Evolutionary conservation across 2,113 vertebrate genomes (phyloP).

Genomic region (Synodontis membranacea): DNA sequence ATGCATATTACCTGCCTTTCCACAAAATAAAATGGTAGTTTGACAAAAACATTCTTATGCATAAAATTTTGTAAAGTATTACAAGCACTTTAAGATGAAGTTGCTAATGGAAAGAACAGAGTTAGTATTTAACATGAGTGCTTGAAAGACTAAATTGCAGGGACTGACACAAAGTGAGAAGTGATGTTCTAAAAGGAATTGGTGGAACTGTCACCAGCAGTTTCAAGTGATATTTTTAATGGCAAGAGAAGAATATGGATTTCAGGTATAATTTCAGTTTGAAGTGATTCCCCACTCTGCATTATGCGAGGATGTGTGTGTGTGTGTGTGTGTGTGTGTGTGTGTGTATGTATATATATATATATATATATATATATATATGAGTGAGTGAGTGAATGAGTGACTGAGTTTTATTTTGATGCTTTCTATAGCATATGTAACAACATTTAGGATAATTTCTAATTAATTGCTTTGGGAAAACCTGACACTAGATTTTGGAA

Average conservation of each 20-base stretch:
- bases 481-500: background rate
- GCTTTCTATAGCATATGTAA: background rate
- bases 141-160: slow-evolving; percentile 38
- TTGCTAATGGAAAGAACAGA: slow-evolving; percentile 1
- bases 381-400: background rate
- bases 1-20: background rate
- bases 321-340: background rate
- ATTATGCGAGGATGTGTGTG: background rate
- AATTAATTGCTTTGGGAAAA: background rate
- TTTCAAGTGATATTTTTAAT: background rate
- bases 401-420: background rate
- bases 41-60: slow-evolving; percentile 5
- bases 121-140: slow-evolving; percentile 23
- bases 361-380: too few species aligned
- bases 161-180: slow-evolving; percentile 19
- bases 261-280: background rate
- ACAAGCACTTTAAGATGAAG: slow-evolving; percentile 21
- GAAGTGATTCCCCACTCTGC: background rate
- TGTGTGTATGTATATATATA: too few species aligned
- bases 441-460: background rate
- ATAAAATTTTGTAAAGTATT: slow-evolving; percentile 6
- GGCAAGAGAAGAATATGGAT: slow-evolving; percentile 12
- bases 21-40: slow-evolving; percentile 3
- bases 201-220: slow-evolving; percentile 19
- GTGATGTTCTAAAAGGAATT: slow-evolving; percentile 29